These are phyloP conservation scores for Pristionchus mayeri DNA, from an alignment of 2,888 invertebrate genomes.

Conservation along the genomic window DNA sequence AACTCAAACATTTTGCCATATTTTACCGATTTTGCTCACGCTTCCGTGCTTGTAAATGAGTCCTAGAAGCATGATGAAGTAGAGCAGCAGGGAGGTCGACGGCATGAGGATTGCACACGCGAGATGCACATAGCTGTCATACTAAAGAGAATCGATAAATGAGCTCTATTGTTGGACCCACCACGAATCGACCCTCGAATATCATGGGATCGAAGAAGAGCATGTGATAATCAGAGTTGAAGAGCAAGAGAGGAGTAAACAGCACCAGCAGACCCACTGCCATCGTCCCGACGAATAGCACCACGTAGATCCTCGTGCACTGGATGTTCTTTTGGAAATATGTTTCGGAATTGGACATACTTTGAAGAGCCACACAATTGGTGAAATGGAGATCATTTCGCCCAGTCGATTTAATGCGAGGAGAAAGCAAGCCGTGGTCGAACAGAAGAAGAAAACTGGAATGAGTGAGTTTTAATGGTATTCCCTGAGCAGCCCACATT, in stretches of 20 bases:
- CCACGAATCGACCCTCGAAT: not conserved
- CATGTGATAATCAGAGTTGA: not conserved
- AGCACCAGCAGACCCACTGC: not conserved
- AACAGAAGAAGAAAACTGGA: not conserved
- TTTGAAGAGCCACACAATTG: not conserved
- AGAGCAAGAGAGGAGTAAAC: not conserved
- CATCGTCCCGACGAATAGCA: not conserved
- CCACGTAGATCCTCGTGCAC: not conserved
- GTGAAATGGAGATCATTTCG: not conserved
- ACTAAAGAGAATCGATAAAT: not conserved
- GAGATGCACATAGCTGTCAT: not conserved
- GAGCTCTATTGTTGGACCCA: not conserved
- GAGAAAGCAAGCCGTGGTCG: not conserved
- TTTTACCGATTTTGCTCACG: not conserved
- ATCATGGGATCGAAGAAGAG: not conserved
- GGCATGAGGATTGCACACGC: not conserved
- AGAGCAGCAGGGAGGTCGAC: not conserved
- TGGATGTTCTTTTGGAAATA: not conserved
- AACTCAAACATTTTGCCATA: not conserved
- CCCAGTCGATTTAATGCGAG: not conserved
- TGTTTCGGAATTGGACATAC: not conserved
- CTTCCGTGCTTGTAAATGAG: not conserved
- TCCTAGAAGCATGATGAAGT: not conserved
- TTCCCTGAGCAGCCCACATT: not conserved
- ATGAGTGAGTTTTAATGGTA: not conserved